Evolutionary conservation across 2,888 invertebrate species (phyloP).

Genomic region (Drosophila differens): DNA sequence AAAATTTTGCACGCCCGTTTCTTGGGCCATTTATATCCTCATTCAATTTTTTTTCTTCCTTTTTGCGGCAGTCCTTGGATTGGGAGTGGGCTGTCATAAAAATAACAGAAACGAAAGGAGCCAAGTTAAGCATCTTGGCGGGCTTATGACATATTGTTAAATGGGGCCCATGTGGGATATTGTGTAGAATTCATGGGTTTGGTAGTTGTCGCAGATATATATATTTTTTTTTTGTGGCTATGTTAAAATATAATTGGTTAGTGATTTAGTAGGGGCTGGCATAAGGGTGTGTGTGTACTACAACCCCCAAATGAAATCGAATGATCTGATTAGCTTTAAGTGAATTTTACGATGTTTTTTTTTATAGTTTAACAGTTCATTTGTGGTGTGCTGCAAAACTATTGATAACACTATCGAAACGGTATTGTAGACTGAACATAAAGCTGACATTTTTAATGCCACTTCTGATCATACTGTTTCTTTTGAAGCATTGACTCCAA

Average conservation of each 20-base stretch:
- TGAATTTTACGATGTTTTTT: not conserved
- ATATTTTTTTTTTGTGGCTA: constrained; percentile 12
- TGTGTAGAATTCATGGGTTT: constrained; percentile 23
- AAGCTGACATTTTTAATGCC: not conserved
- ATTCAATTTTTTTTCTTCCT: not conserved
- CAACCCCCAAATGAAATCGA: constrained; percentile 1
- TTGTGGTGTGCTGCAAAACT: not conserved
- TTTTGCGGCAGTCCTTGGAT: constrained; percentile 35
- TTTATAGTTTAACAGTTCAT: constrained; percentile 2
- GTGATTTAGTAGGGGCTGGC: constrained; percentile 33
- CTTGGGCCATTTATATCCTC: constrained; percentile 55
- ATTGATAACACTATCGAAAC: not conserved
- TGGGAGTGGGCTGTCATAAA: constrained; percentile 69
- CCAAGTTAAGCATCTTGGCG: constrained; percentile 79
- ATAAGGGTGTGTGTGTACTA: not conserved
- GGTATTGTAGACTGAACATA: not conserved
- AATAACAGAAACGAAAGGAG: constrained; percentile 50
- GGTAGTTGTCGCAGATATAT: constrained; percentile 12
- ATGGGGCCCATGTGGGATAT: constrained; percentile 72
- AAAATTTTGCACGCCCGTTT: constrained; percentile 68
- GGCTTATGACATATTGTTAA: constrained; percentile 74
- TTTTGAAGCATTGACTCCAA: not conserved
- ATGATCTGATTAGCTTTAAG: not conserved
- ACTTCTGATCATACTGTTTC: not conserved
- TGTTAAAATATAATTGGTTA: constrained; percentile 60